Base-by-base conservation (phyloP, 2,797 vertebrate genomes). In the Pangasius krempfi region DNA sequence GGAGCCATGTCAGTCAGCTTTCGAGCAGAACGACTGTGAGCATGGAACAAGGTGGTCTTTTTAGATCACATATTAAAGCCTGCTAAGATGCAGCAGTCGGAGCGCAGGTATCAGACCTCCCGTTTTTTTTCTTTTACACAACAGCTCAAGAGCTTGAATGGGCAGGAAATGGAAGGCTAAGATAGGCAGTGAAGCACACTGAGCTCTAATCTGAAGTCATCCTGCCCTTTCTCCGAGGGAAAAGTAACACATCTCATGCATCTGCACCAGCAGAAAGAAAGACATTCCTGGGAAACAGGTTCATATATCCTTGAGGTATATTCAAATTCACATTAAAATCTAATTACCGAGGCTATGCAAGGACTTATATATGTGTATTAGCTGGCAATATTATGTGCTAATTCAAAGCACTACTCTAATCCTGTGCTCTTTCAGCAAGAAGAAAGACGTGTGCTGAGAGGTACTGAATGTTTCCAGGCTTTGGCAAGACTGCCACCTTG, bases 401-500 rank as follows among this genome's bases (percentile, higher is more conserved):
- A 66, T 50, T 47, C n/a, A 84, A n/a, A 84, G n/a, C 70, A 22
- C 14, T 68, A 13, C 2, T 52, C 64, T 22, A 52, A 25, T 84
- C n/a, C n/a, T 68, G 12, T 52, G n/a, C 27, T 70, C 22, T 85
- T 85, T 70, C 47, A 70, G 47, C 47, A 68, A 50, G 64, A 84
- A 66, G 73, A 73, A 79, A 72, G 18, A 40, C 30, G 9, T 60
- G 1, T 72, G 86, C n/a, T 1, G 8, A 47, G n/a, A n/a, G 44
- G 40, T 3, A 5, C 62, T 27, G 5, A 86, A 22, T 40, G 27
- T 79, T 37, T 85, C 40, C 54, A 83, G 47, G 37, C 88, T 87
- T 89, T 83, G 92, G 81, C 87, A 85, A 90, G 40, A 89, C 79
- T 92, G 85, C 87, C 90, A 90, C 88, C 93, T 88, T 72, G 92